A percentile compares a stretch with the other conserved stretches of the same genome.
Evolutionary conservation across 2,888 invertebrate species (phyloP).

Genomic region (Hermaeophaga mercurialis): DNA sequence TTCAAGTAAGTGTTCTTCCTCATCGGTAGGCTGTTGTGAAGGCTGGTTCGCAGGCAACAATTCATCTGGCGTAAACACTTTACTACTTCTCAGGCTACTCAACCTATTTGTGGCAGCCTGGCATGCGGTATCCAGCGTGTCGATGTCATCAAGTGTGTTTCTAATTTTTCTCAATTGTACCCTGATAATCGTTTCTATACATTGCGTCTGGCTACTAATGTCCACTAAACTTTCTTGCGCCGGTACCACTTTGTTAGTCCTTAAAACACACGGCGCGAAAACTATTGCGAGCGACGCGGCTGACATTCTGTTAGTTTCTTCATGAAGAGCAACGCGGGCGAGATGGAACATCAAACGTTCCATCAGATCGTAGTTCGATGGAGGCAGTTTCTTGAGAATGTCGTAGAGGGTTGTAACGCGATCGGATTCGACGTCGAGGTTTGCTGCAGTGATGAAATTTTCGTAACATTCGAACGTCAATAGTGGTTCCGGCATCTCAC

Average conservation of each 20-base stretch:
- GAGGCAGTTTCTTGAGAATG: slow-evolving; percentile 86
- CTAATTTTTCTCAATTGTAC: slow-evolving; percentile 86
- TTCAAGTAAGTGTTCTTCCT: slow-evolving; percentile 76
- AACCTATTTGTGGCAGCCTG: slow-evolving; percentile 83
- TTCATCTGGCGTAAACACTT: slow-evolving; percentile 69
- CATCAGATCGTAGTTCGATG: slow-evolving; percentile 86
- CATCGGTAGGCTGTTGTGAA: slow-evolving; percentile 58
- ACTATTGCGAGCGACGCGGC: slow-evolving; percentile 90
- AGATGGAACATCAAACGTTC: slow-evolving; percentile 92
- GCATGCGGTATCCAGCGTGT: slow-evolving; percentile 85
- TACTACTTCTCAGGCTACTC: slow-evolving; percentile 75
- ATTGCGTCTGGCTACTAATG: slow-evolving; percentile 86
- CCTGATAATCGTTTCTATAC: slow-evolving; percentile 86
- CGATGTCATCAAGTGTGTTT: slow-evolving; percentile 86
- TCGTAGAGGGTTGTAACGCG: slow-evolving; percentile 83
- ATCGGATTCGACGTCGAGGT: slow-evolving; percentile 80
- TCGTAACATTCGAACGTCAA: slow-evolving; percentile 93
- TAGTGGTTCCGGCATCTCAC: slow-evolving; percentile 92
- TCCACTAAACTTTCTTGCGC: slow-evolving; percentile 92
- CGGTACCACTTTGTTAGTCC: slow-evolving; percentile 84
- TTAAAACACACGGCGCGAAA: slow-evolving; percentile 91
- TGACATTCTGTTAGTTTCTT: slow-evolving; percentile 90
- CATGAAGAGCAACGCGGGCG: slow-evolving; percentile 84
- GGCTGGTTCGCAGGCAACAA: slow-evolving; percentile 53
- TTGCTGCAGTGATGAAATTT: slow-evolving; percentile 89